Base-by-base conservation (phyloP, 2,888 invertebrate genomes). In the Acheta domesticus region DNA sequence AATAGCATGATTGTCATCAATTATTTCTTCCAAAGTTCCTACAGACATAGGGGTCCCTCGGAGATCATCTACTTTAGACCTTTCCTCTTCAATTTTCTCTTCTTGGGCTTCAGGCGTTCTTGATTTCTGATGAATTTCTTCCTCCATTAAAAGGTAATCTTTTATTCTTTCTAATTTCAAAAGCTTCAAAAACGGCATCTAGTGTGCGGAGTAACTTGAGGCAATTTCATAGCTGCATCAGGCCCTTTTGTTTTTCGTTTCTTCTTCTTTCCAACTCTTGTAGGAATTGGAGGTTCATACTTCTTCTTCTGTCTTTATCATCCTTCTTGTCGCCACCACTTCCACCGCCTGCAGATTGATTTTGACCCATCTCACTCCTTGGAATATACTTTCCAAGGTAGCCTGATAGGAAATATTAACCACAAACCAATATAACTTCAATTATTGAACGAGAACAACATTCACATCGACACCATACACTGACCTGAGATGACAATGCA, bases 11-110 rank as follows among this genome's bases (percentile, higher is more conserved):
- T 99, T 99, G 87, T 99, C 99, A 88, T 99, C 99, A 84, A 99
- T 99, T 81, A 99, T 98, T 89, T 99, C 99, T 87, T 99, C 99
- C 81, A 99, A 88, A 82, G 96, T 98, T n/a, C 99, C 99, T 48
- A 99, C 99, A 12, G 98, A 98, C 99, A 99, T 99, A 0, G 99
- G 99, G 50, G 99, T 98, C 76, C 99, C 99, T 86, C 99, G 90
- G 79, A 99, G 89, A 87, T 99, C 99, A 89, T 99, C 99, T 74
- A 99, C 99, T 89, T 98, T 98, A 1, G 96, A 97, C 83, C 98
- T 91, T 87, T 99, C 99, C 87, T 99, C 98, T 89, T 90, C 99
- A 86, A 99, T 98, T 86, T 98, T 98, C 85, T 99, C 99, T 87
- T 99, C 99, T 86, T 99, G 99, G 99, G 99, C 88, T 99, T 99